A percentile compares a stretch with the other conserved stretches of the same genome.
Evolutionary conservation across 1,140 invertebrate species (phyloP).

Genomic region (Bathynomus jamesi): DNA sequence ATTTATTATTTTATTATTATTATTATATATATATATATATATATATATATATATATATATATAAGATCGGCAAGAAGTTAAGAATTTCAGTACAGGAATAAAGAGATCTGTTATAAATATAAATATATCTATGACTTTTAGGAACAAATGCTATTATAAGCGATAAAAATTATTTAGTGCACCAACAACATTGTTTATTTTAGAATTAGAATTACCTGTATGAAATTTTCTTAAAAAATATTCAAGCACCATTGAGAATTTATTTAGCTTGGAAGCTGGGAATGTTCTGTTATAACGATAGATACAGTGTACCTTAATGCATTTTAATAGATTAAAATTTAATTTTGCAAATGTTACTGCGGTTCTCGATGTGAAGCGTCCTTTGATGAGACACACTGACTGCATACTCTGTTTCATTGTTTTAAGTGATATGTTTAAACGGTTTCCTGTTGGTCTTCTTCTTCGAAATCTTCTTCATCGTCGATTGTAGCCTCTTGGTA

Average conservation of each 20-base stretch:
- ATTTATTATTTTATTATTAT: neutral
- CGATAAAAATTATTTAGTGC: neutral
- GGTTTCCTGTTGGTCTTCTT: slow-evolving; percentile 46
- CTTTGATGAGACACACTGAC: too few species aligned
- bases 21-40: neutral
- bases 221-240: neutral
- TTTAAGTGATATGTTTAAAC: too few species aligned
- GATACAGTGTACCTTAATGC: neutral
- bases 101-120: neutral
- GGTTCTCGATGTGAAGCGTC: too few species aligned
- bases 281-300: neutral
- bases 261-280: neutral
- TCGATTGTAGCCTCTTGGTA: slow-evolving; percentile 80
- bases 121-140: neutral
- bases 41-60: too few species aligned
- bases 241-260: neutral
- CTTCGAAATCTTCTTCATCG: slow-evolving; percentile 70
- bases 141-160: neutral
- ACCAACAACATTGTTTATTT: neutral
- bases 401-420: too few species aligned
- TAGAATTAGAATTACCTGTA: neutral
- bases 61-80: too few species aligned
- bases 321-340: too few species aligned
- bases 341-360: too few species aligned
- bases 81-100: neutral